Conservation (phyloP, 2,888 invertebrate species). For the Drosophila siamana region DNA sequence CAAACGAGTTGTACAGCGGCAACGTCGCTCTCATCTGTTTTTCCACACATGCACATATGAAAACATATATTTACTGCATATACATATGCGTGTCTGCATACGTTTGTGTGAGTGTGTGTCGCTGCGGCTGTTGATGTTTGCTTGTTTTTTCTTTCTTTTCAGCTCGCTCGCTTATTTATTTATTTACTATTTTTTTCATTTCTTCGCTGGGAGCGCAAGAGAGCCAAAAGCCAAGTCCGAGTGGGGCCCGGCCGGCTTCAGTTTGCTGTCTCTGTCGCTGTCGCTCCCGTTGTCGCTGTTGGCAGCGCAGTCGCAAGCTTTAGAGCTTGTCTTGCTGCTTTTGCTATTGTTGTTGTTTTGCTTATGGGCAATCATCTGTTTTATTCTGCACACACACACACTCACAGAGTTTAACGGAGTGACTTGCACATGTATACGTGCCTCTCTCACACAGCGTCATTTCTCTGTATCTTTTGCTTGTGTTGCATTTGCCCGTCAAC, state of each 20-base stretch:
- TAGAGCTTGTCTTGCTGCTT: conserved; percentile 37
- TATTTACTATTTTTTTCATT: conserved; percentile 65
- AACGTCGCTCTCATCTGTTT: conserved; percentile 74
- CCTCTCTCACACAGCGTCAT: conserved; percentile 61
- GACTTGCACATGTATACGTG: conserved; percentile 32
- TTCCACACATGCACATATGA: conserved; percentile 43
- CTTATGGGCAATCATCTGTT: conserved; percentile 81
- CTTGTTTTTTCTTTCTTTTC: conserved; percentile 59
- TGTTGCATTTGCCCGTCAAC: conserved; percentile 73
- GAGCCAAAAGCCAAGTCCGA: conserved; percentile 55
- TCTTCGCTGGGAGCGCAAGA: conserved; percentile 56
- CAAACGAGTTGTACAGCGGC: conserved; percentile 61
- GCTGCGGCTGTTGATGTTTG: conserved; percentile 64
- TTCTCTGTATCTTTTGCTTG: conserved; percentile 64
- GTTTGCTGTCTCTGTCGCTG: background rate
- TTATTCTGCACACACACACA: conserved; percentile 69
- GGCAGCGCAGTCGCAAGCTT: conserved; percentile 40
- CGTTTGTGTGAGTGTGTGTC: conserved; percentile 29
- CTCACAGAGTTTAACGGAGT: conserved; percentile 19
- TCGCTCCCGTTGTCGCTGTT: conserved; percentile 18
- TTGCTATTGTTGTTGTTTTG: conserved; percentile 52
- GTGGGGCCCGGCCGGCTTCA: conserved; percentile 62
- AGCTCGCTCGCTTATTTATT: conserved; percentile 70
- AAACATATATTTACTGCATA: conserved; percentile 24
- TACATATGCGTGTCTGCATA: conserved; percentile 25